Conservation (phyloP, 2,113 vertebrate species). For the Addax nasomaculatus region DNA sequence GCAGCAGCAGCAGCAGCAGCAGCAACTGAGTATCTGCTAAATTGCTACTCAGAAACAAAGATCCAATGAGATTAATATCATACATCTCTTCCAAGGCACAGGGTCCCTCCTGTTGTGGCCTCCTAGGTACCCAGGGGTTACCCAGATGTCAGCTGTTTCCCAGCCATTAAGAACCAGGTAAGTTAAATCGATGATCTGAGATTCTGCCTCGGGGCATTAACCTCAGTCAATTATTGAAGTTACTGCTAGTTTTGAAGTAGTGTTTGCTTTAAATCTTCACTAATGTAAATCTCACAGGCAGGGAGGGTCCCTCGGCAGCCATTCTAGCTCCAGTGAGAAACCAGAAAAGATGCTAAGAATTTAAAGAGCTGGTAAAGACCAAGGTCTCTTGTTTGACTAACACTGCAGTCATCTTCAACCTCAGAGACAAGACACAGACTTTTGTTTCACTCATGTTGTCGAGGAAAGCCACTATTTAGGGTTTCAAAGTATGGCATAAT, state of each 20-base stretch:
- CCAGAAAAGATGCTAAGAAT: not conserved
- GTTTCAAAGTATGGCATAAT: conserved; percentile 9
- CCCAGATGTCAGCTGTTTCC: not conserved
- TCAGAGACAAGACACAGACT: not conserved
- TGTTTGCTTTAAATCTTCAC: conserved; percentile 65
- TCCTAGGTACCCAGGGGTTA: not conserved
- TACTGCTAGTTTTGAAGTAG: conserved; percentile 62
- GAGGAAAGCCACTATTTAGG: not conserved
- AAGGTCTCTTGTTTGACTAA: not conserved
- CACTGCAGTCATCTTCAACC: not conserved
- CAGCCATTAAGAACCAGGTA: conserved; percentile 1
- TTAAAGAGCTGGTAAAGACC: not conserved
- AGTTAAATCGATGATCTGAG: conserved; percentile 38
- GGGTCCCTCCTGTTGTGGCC: not conserved
- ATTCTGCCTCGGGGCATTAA: conserved; percentile 35
- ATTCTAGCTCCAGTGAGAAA: conserved; percentile 26
- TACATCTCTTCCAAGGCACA: not conserved
- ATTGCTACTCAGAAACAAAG: conserved; percentile 15
- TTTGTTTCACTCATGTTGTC: not conserved
- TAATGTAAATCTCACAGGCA: conserved; percentile 61
- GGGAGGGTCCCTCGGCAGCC: conserved; percentile 34
- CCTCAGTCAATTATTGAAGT: conserved; percentile 62
- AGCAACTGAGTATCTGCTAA: not conserved
- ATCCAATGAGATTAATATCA: not conserved
- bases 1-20: no score